These are phyloP conservation scores for Rhogogaster chlorosoma DNA, from an alignment of 2,888 invertebrate species.

Conservation along the genomic window DNA sequence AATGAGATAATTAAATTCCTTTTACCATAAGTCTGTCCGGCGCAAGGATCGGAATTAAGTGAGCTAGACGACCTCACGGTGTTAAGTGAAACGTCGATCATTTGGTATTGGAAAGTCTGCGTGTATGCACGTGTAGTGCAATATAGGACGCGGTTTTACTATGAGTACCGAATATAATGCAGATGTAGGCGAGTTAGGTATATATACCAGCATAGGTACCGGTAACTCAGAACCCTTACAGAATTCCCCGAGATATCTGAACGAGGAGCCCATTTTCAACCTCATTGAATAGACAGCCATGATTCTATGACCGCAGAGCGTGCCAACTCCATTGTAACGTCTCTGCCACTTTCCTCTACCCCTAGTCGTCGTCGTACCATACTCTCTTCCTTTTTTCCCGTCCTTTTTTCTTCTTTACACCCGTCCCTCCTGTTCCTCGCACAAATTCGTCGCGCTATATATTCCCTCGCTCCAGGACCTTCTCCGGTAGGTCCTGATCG, in stretches of 20 bases:
- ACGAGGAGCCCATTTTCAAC: constrained; percentile 76
- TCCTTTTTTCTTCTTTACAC: background rate
- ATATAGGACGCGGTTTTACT: background rate
- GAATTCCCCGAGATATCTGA: constrained; percentile 73
- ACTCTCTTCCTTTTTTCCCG: background rate
- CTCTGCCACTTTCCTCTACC: constrained; percentile 55
- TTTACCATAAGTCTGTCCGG: background rate
- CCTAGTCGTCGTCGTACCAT: constrained; percentile 49
- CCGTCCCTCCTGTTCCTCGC: background rate
- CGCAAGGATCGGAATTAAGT: constrained; percentile 2
- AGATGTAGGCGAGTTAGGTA: constrained; percentile 22
- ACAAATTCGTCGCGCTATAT: constrained; percentile 36
- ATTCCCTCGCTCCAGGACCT: constrained; percentile 15
- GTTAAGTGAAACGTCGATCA: constrained; percentile 21
- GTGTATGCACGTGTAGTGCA: background rate
- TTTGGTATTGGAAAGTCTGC: background rate
- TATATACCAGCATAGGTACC: background rate
- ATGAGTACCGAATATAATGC: background rate
- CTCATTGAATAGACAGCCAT: constrained; percentile 78
- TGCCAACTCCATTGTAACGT: constrained; percentile 77
- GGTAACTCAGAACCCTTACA: constrained; percentile 59
- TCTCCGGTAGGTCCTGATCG: constrained; percentile 11
- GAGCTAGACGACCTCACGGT: constrained; percentile 13
- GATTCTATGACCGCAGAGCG: constrained; percentile 76
- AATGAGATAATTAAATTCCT: constrained; percentile 12